Evolutionary conservation across 2,888 invertebrate genomes (phyloP), one percentile per base, ranked within the genome.

Genomic region (Lucinisca nassula): DNA sequence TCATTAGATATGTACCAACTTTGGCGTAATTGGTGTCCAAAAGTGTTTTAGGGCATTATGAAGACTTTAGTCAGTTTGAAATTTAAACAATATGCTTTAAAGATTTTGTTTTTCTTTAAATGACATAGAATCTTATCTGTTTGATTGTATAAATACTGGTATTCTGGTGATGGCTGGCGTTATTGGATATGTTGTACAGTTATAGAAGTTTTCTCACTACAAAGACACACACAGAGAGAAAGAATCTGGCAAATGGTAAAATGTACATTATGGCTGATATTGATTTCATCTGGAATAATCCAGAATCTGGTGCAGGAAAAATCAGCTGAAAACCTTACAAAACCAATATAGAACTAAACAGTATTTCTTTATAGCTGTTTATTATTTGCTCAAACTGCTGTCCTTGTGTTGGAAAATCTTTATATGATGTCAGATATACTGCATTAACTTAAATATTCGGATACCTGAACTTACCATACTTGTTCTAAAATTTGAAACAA

Each of bases 231-330:
- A 58, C n/a, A n/a, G n/a, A n/a, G n/a, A n/a, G n/a, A n/a, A n/a
- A n/a, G n/a, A 27, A 58, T 58, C 58, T 58, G 58, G 58, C 58
- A 58, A 58, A 58, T 58, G 58, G 58, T 58, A 58, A 58, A 58
- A 58, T 58, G 58, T 58, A 58, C 58, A 58, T 58, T 58, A 58
- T 58, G 58, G 58, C 27, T 58, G 58, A 58, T 58, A 58, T 58
- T 58, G 58, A 58, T 58, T 58, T 58, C 58, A 58, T 58, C 58
- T 27, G 14, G 58, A 58, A 58, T 58, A 58, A 58, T 58, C 58
- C n/a, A n/a, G n/a, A n/a, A n/a, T 51, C 61, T 67, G 8, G 35
- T 67, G 67, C 67, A 67, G 67, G 67, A 67, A 67, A 67, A 67
- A 67, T 67, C 35, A 21, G 35, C 32, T 32, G 35, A 67, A 67